A percentile compares a stretch with the other conserved stretches of the same genome.
Conservation (phyloP, 2,113 vertebrate species). For the Baryphthengus martii region DNA sequence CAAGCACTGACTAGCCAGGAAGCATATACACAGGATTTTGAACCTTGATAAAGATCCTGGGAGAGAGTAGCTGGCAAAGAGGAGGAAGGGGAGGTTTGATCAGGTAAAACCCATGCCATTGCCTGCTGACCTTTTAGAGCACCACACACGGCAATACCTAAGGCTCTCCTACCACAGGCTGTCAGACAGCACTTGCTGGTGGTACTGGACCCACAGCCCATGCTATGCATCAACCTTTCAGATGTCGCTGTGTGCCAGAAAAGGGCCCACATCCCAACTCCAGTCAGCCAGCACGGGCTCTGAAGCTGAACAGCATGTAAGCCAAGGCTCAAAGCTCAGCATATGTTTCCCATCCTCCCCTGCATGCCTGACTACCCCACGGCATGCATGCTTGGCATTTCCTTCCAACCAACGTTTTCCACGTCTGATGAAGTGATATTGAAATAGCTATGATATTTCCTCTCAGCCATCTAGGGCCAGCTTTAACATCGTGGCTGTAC, state of each 20-base stretch:
- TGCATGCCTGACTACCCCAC: neutral
- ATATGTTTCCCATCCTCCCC: neutral
- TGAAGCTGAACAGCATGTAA: neutral
- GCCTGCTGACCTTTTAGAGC: neutral
- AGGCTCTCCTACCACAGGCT: neutral
- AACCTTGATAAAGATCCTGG: neutral
- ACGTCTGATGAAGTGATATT: neutral
- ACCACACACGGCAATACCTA: neutral
- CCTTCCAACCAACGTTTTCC: neutral
- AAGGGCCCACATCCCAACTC: neutral
- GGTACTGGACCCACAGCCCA: neutral
- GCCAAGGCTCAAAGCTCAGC: neutral
- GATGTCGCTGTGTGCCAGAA: neutral
- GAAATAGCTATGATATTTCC: neutral
- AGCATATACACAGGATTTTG: neutral
- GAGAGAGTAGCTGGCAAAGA: neutral
- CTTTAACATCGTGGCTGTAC: neutral
- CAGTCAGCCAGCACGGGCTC: neutral
- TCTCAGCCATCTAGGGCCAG: neutral
- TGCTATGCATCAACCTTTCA: rapidly evolving
- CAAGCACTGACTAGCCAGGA: neutral
- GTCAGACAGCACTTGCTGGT: neutral
- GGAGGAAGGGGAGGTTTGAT: neutral
- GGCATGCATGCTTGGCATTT: neutral
- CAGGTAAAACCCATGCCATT: neutral